Percentiles rank a stretch among this genome's conserved stretches.
These are phyloP conservation scores for Mythimna impura DNA, from an alignment of 2,888 invertebrate species.

Conservation along the genomic window DNA sequence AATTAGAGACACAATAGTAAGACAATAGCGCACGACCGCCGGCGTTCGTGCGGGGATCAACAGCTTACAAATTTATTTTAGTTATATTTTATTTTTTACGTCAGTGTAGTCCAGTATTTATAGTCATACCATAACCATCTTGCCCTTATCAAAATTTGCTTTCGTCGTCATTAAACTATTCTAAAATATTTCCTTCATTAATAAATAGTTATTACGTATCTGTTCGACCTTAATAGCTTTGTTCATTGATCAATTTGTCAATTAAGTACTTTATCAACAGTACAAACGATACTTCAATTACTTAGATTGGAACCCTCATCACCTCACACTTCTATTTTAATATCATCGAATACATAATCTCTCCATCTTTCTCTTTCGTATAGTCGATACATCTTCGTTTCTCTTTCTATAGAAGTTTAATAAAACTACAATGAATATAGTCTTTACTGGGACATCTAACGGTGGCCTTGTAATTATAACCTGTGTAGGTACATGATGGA, in stretches of 20 bases:
- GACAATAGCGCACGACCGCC: too few relatives aligned
- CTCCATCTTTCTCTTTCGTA: background rate
- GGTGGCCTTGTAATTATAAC: slow-evolving; percentile 34
- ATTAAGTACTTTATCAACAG: slow-evolving; percentile 44
- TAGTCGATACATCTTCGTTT: background rate
- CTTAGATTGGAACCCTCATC: slow-evolving; percentile 32
- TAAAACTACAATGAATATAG: slow-evolving; percentile 14
- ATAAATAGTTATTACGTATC: slow-evolving; percentile 8
- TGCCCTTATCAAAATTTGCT: background rate
- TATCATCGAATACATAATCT: background rate
- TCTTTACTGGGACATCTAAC: slow-evolving; percentile 24
- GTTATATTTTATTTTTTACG: too few relatives aligned
- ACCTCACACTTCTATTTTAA: slow-evolving; percentile 15
- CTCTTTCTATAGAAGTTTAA: slow-evolving; percentile 5
- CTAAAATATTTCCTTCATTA: slow-evolving; percentile 11
- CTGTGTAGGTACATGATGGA: slow-evolving; percentile 1
- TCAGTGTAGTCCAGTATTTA: too few relatives aligned
- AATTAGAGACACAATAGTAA: too few relatives aligned
- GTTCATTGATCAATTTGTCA: slow-evolving; percentile 54
- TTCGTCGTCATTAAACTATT: background rate
- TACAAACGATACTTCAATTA: slow-evolving; percentile 47
- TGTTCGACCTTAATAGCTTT: slow-evolving; percentile 45
- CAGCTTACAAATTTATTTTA: too few relatives aligned
- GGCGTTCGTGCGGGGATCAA: too few relatives aligned
- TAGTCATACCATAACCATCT: background rate